Evolutionary conservation across 2,113 vertebrate genomes (phyloP), one percentile per base, ranked within the genome.

Genomic region (Anolis sagrei): DNA sequence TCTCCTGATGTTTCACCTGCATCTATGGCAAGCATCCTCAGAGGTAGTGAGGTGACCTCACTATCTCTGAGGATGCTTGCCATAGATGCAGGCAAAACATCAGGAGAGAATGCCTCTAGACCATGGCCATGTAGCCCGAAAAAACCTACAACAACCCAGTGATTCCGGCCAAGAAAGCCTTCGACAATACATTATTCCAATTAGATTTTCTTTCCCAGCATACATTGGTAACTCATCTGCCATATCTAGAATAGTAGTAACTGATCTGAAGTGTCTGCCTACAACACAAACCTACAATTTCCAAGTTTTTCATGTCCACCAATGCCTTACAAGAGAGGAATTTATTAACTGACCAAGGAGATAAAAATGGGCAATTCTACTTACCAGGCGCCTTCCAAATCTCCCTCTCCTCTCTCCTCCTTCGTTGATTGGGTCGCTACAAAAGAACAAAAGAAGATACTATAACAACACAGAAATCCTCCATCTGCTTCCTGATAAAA

Each of bases 351-450:
- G 0, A 21, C 34, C 44, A 7, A 61, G 19, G 51, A 79, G 88
- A 23, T 23, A 54, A 19, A 80, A 44, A 1, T 0, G 5, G 58
- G 19, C 34, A 58, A 76, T 82, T 85, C 82, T 62, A 48, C 73
- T 89, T 7, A 90, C 81, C 34, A 91, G 62, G 88, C 76, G 86
- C 75, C 36, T 80, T 64, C 48, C 76, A 0, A 84, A 58, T 58
- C 86, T 88, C 77, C n/a, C n/a, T n/a, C n/a, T n/a, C n/a, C n/a
- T n/a, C n/a, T n/a, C n/a, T n/a, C n/a, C n/a, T n/a, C n/a, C n/a
- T n/a, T n/a, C n/a, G n/a, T 91, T 64, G 1, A 49, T 85, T 51
- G 69, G 89, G 72, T 92, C 87, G 81, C 75, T 88, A 44, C 69
- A 91, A 84, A 27, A 73, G 36, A 85, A 5, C 75, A 78, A 83